Percentiles rank a stretch among this genome's conserved stretches.
phyloP scores from a whole-genome alignment of 2,113 vertebrate genomes.

The Lichenostomus cassidix region DNA sequence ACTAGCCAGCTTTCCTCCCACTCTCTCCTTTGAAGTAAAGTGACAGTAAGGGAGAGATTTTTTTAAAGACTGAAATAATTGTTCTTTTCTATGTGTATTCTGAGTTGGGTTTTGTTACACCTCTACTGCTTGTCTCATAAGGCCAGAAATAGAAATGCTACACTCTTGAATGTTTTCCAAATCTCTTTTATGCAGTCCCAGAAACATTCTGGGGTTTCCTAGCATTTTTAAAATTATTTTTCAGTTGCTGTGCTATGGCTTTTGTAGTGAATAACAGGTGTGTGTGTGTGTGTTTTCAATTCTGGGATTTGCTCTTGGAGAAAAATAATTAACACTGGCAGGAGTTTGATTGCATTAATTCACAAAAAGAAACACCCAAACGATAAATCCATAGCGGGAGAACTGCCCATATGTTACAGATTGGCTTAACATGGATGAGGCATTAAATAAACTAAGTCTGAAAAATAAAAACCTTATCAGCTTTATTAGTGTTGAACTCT shows the following conservation, averaged over 20 bases:
- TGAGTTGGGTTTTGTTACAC: neutral
- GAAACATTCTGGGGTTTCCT: neutral
- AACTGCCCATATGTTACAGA: slow-evolving; percentile 81
- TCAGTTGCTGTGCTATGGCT: neutral
- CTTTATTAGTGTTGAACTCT: slow-evolving; percentile 82
- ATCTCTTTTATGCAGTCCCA: neutral
- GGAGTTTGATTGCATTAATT: slow-evolving; percentile 78
- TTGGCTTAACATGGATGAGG: slow-evolving; percentile 80
- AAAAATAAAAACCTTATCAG: slow-evolving; percentile 82
- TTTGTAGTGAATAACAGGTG: slow-evolving; percentile 57
- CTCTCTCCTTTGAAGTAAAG: neutral
- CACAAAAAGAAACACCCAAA: slow-evolving; percentile 74
- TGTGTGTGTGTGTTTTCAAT: slow-evolving; percentile 40
- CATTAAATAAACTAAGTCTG: slow-evolving; percentile 80
- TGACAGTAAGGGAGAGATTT: neutral
- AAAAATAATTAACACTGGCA: slow-evolving; percentile 80
- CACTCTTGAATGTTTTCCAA: neutral
- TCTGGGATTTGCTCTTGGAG: slow-evolving; percentile 73
- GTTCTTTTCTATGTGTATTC: neutral
- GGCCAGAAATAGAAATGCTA: neutral
- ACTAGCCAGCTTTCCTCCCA: neutral
- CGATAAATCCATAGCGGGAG: slow-evolving; percentile 77
- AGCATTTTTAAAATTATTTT: neutral
- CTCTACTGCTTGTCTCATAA: neutral
- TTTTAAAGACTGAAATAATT: neutral